Conservation (phyloP, 2,797 vertebrate species). For the Gastrophryne carolinensis region DNA sequence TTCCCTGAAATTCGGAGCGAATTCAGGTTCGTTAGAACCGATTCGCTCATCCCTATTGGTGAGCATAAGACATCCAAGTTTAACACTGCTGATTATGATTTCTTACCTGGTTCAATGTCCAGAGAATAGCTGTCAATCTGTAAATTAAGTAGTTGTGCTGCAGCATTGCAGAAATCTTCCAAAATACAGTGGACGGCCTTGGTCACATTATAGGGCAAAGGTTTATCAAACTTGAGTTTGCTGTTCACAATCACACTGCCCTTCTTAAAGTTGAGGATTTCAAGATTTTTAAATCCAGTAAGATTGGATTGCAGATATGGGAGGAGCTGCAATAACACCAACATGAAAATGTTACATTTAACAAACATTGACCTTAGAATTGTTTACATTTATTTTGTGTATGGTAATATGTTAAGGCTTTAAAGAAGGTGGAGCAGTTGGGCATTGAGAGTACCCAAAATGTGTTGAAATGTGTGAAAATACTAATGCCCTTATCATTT, state of each 20-base stretch:
- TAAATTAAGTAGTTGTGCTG: slow-evolving; percentile 72
- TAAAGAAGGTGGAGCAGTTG: too few relatives aligned
- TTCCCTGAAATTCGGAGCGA: too few relatives aligned
- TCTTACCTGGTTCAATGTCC: slow-evolving; percentile 84
- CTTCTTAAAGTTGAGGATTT: slow-evolving; percentile 89
- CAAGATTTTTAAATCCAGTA: slow-evolving; percentile 88
- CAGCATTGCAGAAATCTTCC: slow-evolving; percentile 80
- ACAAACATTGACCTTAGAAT: too few relatives aligned
- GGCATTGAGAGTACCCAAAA: too few relatives aligned
- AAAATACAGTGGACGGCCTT: slow-evolving; percentile 81
- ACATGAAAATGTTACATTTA: slow-evolving; percentile 31
- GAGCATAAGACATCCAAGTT: too few relatives aligned
- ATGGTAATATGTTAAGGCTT: too few relatives aligned
- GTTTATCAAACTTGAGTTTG: slow-evolving; percentile 80
- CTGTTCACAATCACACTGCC: slow-evolving; percentile 92
- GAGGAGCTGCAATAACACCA: slow-evolving; percentile 74
- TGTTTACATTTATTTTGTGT: too few relatives aligned
- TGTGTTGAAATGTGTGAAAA: too few relatives aligned
- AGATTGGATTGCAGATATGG: slow-evolving; percentile 87
- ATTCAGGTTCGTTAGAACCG: too few relatives aligned
- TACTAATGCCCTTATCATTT: too few relatives aligned
- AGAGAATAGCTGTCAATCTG: slow-evolving; percentile 85
- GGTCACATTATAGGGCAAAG: slow-evolving; percentile 88
- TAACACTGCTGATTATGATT: too few relatives aligned
- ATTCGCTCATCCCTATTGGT: too few relatives aligned